Evolutionary conservation across 2,113 vertebrate genomes (phyloP).

Genomic region (Albula glossodonta): DNA sequence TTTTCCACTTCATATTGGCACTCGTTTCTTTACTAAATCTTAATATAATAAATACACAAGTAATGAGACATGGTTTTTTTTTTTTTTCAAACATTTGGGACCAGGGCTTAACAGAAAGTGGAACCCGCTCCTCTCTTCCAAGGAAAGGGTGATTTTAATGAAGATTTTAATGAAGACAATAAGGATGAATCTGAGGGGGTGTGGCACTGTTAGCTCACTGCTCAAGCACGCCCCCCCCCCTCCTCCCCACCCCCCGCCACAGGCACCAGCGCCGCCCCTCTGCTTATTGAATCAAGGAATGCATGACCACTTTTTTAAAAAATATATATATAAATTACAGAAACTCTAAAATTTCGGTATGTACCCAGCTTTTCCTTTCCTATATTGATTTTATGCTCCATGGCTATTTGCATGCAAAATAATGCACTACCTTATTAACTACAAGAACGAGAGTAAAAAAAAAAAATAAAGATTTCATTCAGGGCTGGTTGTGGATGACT

Average conservation of each 20-base stretch:
- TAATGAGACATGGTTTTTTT: too few species aligned
- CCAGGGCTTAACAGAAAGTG: not conserved
- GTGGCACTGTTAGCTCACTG: slow-evolving; percentile 20
- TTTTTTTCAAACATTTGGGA: not conserved
- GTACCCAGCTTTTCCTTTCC: slow-evolving; percentile 60
- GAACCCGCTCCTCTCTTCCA: not conserved
- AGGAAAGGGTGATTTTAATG: not conserved
- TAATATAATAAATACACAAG: too few species aligned
- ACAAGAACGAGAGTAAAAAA: slow-evolving; percentile 34
- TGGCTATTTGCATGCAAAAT: slow-evolving; percentile 61
- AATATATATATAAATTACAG: slow-evolving; percentile 48
- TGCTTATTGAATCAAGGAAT: slow-evolving; percentile 61
- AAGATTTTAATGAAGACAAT: not conserved
- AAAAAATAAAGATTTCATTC: slow-evolving; percentile 33
- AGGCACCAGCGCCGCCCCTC: not conserved
- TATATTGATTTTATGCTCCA: slow-evolving; percentile 67
- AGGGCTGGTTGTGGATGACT: slow-evolving; percentile 28
- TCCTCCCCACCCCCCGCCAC: not conserved
- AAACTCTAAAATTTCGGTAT: slow-evolving; percentile 61
- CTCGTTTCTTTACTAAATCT: too few species aligned
- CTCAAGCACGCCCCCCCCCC: slow-evolving; percentile 9
- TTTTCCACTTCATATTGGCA: too few species aligned
- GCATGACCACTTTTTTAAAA: slow-evolving; percentile 56
- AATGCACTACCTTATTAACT: slow-evolving; percentile 62
- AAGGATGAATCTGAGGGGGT: slow-evolving; percentile 1